A percentile compares a stretch with the other conserved stretches of the same genome.
phyloP scores from a whole-genome alignment of 2,113 vertebrate genomes.

The Stomatorhinus ivindoensis region DNA sequence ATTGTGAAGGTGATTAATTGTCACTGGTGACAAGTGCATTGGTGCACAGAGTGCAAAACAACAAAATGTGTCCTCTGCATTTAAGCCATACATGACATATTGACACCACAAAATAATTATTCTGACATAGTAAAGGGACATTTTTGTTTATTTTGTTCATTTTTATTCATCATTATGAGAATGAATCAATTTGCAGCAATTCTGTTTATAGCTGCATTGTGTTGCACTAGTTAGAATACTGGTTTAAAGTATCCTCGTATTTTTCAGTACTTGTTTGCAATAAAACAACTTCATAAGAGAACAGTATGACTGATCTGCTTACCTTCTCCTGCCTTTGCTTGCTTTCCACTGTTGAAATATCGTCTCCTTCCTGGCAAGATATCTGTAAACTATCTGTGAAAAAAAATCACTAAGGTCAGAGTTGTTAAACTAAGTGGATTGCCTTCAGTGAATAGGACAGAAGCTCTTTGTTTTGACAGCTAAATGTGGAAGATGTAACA shows the following conservation, averaged over 20 bases:
- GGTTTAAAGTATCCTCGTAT: background rate
- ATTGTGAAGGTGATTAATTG: too few species aligned
- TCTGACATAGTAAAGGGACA: background rate
- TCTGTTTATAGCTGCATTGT: background rate
- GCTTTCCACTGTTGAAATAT: conserved; percentile 26
- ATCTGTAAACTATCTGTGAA: conserved; percentile 23
- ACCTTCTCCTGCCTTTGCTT: conserved; percentile 14
- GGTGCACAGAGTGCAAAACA: too few species aligned
- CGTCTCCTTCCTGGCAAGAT: conserved; percentile 27
- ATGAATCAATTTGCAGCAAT: background rate
- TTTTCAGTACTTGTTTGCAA: conserved; percentile 25
- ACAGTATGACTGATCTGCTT: conserved; percentile 6
- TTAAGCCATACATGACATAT: background rate
- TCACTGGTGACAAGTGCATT: too few species aligned
- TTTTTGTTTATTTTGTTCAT: background rate
- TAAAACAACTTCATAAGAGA: conserved; percentile 18
- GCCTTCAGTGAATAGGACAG: conserved; percentile 2
- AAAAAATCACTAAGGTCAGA: conserved; percentile 23
- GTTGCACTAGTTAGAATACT: background rate
- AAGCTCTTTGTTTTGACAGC: conserved; percentile 23
- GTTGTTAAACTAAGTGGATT: conserved; percentile 14
- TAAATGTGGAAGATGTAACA: conserved; percentile 6
- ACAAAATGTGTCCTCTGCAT: too few species aligned
- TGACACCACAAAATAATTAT: background rate
- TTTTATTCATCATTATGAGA: background rate